These are phyloP conservation scores for Dryobates pubescens DNA, from an alignment of 2,797 vertebrate genomes.

Conservation along the genomic window DNA sequence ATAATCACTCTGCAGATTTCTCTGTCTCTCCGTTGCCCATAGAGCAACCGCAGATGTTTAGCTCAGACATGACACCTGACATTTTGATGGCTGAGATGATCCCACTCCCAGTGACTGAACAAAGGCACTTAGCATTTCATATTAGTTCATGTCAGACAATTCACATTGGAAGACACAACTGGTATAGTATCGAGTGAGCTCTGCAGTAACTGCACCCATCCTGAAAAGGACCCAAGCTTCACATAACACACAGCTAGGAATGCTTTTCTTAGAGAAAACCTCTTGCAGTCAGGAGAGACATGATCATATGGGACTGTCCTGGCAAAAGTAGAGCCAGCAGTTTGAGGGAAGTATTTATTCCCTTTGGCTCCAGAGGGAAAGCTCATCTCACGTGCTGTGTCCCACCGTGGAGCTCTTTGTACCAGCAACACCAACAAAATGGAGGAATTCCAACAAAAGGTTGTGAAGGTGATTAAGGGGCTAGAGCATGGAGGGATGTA, in stretches of 20 bases:
- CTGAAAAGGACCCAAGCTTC: background rate
- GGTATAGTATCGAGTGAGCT: background rate
- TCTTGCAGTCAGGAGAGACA: background rate
- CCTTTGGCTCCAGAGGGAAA: background rate
- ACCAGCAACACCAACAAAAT: background rate
- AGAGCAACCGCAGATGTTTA: background rate
- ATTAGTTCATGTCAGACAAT: background rate
- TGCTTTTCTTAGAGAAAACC: background rate
- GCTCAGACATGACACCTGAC: background rate
- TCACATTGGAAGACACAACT: background rate
- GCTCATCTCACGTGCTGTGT: background rate
- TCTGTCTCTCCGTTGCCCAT: background rate
- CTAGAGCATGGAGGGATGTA: background rate
- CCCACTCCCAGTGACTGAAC: background rate
- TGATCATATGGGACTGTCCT: background rate
- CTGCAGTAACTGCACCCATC: constrained; percentile 9
- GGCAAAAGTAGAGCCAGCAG: background rate
- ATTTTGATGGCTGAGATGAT: background rate
- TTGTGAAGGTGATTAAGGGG: background rate
- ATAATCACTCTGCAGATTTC: constrained; percentile 18
- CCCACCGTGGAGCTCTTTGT: background rate
- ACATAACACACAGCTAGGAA: background rate
- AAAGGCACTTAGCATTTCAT: background rate
- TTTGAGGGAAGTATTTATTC: constrained; percentile 34
- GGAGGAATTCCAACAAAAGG: background rate